Base-by-base conservation (phyloP, 2,888 invertebrate species). In the Rhingia rostrata region DNA sequence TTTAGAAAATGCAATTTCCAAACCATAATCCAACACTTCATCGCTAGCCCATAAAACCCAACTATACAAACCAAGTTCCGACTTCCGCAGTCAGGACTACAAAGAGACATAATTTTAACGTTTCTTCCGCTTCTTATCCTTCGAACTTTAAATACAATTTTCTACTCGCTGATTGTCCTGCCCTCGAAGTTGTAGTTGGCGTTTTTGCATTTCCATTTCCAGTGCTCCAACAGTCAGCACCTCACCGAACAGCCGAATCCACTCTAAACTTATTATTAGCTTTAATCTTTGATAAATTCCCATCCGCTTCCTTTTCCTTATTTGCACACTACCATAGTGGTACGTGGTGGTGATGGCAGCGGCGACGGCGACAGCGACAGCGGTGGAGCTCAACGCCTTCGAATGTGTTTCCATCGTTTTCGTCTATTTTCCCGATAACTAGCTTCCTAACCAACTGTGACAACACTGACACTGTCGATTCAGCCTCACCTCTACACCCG, bases 201-300 rank as follows among this genome's bases (percentile, higher is more conserved):
- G 58, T 56, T 22, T 22, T 79, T 60, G 73, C 78, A 82, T 60
- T 77, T 45, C 37, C 66, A 77, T 73, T 73, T 81, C 37, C 45
- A 9, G 39, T 39, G 43, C 45, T 51, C 37, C 6, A 22, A 47
- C 49, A 35, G 43, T 63, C 56, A 37, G 37, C 49, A 63, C 56
- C 49, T 54, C 74, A 32, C 12, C 67, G 53, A 72, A 72, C 73
- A 73, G 61, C 64, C 66, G 66, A 78, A 72, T 61, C 72, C 53
- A 70, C 79, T 78, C 73, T 64, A 37, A 79, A 79, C 69, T 83
- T 83, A 69, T 83, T 83, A 83, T 83, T 73, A 83, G 73, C 67
- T 74, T 83, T 79, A 83, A 79, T 83, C 83, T 83, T 83, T 83
- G 73, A 79, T 83, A 79, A 79, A 83, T 83, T 74, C 47, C 49